Evolutionary conservation across 23 tunicate genomes (phyloP).

Genomic region (Ciona savignyi): DNA sequence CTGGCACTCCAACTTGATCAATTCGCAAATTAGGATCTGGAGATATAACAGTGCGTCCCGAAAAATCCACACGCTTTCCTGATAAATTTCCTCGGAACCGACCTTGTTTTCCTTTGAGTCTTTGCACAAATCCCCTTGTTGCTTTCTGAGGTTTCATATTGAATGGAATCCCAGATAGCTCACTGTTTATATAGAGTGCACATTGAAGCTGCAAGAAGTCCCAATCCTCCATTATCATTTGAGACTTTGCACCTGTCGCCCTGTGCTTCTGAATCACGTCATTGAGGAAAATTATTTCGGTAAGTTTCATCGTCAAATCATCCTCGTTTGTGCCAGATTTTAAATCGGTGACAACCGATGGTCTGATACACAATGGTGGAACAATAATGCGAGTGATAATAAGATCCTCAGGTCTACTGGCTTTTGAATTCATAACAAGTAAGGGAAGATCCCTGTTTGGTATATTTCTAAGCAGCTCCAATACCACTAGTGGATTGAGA

Average conservation of each 20-base stretch:
- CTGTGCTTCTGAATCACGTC: constrained; percentile 61
- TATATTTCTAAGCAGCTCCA: constrained; percentile 60
- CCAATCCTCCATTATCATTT: constrained; percentile 97
- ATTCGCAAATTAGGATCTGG: constrained; percentile 94
- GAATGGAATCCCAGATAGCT: constrained; percentile 78
- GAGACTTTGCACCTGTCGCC: constrained; percentile 69
- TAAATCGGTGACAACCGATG: constrained; percentile 79
- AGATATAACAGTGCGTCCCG: constrained; percentile 94
- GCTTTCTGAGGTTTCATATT: constrained; percentile 90
- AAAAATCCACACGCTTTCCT: constrained; percentile 93
- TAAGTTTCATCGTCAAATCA: constrained; percentile 83
- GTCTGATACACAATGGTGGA: constrained; percentile 86
- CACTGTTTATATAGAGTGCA: constrained; percentile 84
- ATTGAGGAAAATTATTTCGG: constrained; percentile 67
- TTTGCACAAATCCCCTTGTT: constrained; percentile 79
- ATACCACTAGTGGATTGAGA: constrained; percentile 56
- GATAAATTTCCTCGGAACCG: constrained; percentile 89
- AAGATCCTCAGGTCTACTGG: constrained; percentile 74
- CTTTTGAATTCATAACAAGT: constrained; percentile 45
- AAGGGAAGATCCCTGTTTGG: constrained; percentile 76
- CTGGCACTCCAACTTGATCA: constrained; percentile 97
- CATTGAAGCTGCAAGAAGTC: constrained; percentile 78
- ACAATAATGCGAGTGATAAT: constrained; percentile 72
- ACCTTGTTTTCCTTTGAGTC: constrained; percentile 97
- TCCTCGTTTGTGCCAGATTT: constrained; percentile 89